Conservation (phyloP, 2,113 vertebrate genomes). For the Lathamus discolor region DNA sequence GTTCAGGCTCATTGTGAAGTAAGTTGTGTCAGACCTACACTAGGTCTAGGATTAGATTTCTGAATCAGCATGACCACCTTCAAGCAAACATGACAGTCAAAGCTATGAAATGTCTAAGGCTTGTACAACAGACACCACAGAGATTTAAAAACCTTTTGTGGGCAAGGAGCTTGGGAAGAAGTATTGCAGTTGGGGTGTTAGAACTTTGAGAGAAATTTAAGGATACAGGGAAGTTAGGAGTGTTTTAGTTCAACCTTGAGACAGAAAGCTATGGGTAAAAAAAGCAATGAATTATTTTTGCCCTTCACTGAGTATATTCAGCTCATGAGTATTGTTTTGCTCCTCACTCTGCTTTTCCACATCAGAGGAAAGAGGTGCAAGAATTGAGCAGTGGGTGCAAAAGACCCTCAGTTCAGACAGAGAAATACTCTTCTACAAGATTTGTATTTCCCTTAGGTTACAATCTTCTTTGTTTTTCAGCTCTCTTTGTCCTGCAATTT, state of each 20-base stretch:
- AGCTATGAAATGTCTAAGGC: background rate
- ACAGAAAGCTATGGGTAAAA: background rate
- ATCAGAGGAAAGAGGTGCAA: background rate
- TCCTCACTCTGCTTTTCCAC: background rate
- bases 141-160: background rate
- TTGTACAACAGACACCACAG: background rate
- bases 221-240: background rate
- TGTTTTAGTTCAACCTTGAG: background rate
- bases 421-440: background rate
- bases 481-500: constrained; percentile 95
- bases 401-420: background rate
- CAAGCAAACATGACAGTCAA: background rate
- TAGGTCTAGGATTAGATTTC: background rate
- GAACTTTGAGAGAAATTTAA: background rate
- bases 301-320: background rate
- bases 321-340: background rate
- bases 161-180: background rate
- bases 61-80: background rate
- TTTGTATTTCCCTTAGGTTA: background rate
- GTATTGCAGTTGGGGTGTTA: background rate
- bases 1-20: constrained; percentile 87
- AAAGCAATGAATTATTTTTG: background rate
- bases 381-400: background rate
- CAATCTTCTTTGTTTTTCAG: constrained; percentile 73
- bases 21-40: constrained; percentile 20